These are phyloP conservation scores for Hecatera dysodea DNA, from an alignment of 2,888 invertebrate genomes.

Conservation along the genomic window DNA sequence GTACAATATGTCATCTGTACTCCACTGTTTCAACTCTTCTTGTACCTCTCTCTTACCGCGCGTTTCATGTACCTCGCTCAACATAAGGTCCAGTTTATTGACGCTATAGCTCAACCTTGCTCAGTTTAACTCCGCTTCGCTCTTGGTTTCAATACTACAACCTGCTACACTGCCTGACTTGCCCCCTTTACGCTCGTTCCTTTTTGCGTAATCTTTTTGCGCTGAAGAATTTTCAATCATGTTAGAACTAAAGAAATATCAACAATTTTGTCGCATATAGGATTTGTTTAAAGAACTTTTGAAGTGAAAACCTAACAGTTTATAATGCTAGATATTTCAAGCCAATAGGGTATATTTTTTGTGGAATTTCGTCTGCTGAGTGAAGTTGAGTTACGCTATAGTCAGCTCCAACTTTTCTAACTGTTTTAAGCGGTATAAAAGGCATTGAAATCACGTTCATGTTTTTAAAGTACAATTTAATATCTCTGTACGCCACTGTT, in stretches of 20 bases:
- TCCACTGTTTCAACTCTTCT: neutral
- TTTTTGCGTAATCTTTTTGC: neutral
- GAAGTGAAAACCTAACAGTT: neutral
- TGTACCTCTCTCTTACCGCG: no score
- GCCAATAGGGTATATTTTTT: neutral
- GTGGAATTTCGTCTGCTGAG: constrained; percentile 6
- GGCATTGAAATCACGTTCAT: neutral
- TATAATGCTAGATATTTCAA: neutral
- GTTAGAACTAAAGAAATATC: neutral
- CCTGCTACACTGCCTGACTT: constrained; percentile 18
- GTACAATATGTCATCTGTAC: neutral
- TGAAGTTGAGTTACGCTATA: neutral
- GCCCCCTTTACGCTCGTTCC: neutral
- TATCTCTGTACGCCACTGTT: constrained; percentile 7
- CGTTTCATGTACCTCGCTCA: constrained; percentile 35
- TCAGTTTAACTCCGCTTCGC: constrained; percentile 2
- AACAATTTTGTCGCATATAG: neutral
- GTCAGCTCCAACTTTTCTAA: constrained; percentile 10
- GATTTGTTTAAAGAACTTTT: neutral
- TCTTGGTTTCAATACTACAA: constrained; percentile 15
- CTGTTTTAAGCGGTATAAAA: constrained; percentile 10
- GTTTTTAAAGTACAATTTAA: neutral
- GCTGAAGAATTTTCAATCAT: no score
- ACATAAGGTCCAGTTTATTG: neutral
- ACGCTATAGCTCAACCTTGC: constrained; percentile 17